Conservation (phyloP, 2,888 invertebrate species). For the Tanypteryx hageni region DNA sequence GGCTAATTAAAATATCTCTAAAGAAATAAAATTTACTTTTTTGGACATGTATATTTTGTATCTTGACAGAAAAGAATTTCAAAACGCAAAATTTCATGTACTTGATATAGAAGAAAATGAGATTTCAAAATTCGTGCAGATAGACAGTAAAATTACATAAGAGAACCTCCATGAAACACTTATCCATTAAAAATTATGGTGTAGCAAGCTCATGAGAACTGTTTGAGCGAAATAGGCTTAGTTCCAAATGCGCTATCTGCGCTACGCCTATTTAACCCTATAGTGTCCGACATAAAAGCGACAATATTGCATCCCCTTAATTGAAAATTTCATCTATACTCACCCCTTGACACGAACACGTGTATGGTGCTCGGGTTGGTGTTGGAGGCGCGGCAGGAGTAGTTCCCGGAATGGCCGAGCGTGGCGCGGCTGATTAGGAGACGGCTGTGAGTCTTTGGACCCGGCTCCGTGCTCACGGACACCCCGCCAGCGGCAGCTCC, state of each 20-base stretch:
- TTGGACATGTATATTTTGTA: too few relatives aligned
- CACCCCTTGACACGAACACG: conserved; percentile 94
- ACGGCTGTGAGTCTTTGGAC: conserved; percentile 89
- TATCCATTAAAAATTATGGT: not conserved
- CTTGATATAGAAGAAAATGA: too few relatives aligned
- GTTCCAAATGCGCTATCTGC: not conserved
- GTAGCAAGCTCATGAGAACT: not conserved
- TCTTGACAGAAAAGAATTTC: too few relatives aligned
- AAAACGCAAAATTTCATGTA: too few relatives aligned
- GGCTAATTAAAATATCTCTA: too few relatives aligned
- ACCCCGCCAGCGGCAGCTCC: conserved; percentile 79
- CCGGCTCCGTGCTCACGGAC: conserved; percentile 89
- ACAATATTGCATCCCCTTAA: not conserved
- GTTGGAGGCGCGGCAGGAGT: conserved; percentile 93
- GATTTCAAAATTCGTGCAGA: too few relatives aligned
- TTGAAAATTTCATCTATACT: conserved; percentile 72
- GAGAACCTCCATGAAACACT: too few relatives aligned
- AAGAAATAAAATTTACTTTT: too few relatives aligned
- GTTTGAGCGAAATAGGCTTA: not conserved
- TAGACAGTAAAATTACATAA: too few relatives aligned
- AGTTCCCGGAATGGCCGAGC: conserved; percentile 92
- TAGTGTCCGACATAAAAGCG: not conserved
- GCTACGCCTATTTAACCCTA: not conserved
- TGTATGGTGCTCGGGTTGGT: conserved; percentile 92
- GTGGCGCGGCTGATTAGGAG: conserved; percentile 89